Conservation (phyloP, 2,113 vertebrate species). For the Kobus ellipsiprymnus region DNA sequence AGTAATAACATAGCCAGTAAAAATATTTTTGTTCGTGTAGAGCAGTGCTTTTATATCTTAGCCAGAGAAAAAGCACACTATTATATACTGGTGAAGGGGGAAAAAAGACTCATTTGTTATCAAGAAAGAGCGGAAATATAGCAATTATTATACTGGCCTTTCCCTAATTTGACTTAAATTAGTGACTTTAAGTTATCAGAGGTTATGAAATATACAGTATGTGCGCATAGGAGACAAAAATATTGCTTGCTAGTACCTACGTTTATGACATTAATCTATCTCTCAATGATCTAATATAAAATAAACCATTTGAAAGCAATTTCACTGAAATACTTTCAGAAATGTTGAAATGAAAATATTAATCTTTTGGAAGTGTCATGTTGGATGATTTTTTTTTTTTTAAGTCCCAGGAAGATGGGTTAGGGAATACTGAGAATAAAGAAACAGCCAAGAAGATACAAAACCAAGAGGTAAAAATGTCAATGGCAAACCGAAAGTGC, state of each 20-base stretch:
- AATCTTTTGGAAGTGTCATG: conserved; percentile 64
- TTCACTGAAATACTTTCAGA: conserved; percentile 72
- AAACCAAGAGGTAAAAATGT: neutral
- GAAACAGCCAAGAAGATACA: neutral
- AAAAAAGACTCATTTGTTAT: conserved; percentile 59
- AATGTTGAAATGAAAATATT: conserved; percentile 74
- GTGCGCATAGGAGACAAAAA: conserved; percentile 60
- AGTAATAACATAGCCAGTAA: conserved; percentile 67
- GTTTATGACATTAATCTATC: conserved; percentile 71
- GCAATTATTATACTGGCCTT: conserved; percentile 61
- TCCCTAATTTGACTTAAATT: conserved; percentile 69
- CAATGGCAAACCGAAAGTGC: neutral
- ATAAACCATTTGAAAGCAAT: conserved; percentile 72
- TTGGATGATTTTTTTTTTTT: neutral
- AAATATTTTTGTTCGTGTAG: conserved; percentile 67
- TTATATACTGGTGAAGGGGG: neutral
- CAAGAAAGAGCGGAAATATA: conserved; percentile 46
- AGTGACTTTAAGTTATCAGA: conserved; percentile 61
- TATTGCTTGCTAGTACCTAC: conserved; percentile 61
- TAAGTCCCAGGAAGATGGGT: conserved; percentile 18
- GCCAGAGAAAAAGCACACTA: conserved; percentile 55
- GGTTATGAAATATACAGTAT: conserved; percentile 63
- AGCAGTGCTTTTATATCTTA: conserved; percentile 57
- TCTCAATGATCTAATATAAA: conserved; percentile 71
- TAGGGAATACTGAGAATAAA: conserved; percentile 33